Evolutionary conservation across 2,797 vertebrate species (phyloP).

Genomic region (Phataginus tricuspis): DNA sequence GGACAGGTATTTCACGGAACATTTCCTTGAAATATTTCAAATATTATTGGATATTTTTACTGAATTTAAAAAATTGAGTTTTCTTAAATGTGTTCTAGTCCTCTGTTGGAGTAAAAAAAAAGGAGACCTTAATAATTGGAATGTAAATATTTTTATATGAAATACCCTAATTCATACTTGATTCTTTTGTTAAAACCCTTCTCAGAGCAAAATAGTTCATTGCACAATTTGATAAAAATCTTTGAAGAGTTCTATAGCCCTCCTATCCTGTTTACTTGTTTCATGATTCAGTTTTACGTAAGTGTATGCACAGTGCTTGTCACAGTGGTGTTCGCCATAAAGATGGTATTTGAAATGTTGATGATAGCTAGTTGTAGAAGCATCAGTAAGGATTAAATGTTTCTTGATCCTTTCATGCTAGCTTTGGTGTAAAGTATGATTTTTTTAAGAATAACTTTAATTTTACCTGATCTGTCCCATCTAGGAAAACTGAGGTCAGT

Average conservation of each 20-base stretch:
- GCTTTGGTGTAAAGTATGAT: background rate
- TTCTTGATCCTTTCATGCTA: background rate
- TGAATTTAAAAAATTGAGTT: background rate
- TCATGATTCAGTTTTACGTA: background rate
- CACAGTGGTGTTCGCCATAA: background rate
- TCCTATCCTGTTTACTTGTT: background rate
- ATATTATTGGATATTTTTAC: background rate
- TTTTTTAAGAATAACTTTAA: conserved; percentile 7
- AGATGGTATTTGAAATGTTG: background rate
- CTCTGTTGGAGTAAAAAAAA: background rate
- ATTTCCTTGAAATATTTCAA: background rate
- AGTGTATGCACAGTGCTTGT: background rate
- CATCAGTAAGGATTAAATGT: background rate
- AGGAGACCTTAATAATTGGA: background rate
- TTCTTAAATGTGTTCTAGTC: background rate
- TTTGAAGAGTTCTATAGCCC: background rate
- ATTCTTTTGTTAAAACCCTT: background rate
- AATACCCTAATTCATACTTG: background rate
- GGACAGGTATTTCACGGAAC: background rate
- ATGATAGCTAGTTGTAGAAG: background rate
- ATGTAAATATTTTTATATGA: background rate
- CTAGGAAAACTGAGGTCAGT: background rate
- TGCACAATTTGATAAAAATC: conserved; percentile 20
- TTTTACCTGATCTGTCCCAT: background rate
- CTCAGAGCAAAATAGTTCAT: background rate